These are phyloP conservation scores for Brevipalpus yothersi DNA, from an alignment of 1,140 invertebrate genomes.

Conservation along the genomic window DNA sequence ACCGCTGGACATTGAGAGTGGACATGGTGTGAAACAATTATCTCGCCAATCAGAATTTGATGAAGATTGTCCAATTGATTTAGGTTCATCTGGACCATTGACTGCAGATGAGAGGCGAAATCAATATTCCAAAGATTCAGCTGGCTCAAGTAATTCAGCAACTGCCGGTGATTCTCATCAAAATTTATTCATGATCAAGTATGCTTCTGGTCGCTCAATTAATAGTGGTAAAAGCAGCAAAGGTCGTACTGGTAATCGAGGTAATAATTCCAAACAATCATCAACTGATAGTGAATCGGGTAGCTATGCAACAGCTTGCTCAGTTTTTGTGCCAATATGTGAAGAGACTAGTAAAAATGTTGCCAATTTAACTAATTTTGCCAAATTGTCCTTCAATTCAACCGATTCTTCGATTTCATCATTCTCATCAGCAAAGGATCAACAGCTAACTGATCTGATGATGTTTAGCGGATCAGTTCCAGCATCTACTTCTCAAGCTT, in stretches of 20 bases:
- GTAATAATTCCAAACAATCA: neutral
- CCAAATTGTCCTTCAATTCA: neutral
- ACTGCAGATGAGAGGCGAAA: neutral
- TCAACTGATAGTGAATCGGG: neutral
- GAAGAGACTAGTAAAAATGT: neutral
- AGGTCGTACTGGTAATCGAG: neutral
- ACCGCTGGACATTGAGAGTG: neutral
- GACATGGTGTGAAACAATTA: neutral
- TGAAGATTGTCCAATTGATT: neutral
- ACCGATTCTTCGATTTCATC: neutral
- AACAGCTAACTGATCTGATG: neutral
- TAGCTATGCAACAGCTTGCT: neutral
- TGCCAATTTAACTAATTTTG: neutral
- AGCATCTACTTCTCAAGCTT: too few relatives aligned
- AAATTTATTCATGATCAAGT: neutral
- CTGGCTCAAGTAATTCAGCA: neutral
- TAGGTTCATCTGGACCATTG: neutral
- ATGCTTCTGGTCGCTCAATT: neutral
- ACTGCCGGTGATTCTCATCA: neutral
- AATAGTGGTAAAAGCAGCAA: neutral
- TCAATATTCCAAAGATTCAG: neutral
- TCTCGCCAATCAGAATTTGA: neutral
- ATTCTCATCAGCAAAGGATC: neutral
- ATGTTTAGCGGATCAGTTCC: neutral
- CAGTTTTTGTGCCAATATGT: conserved; percentile 3